A percentile compares a stretch with the other conserved stretches of the same genome.
These are phyloP conservation scores for Tenthredo mesomela DNA, from an alignment of 2,888 invertebrate genomes.

Conservation along the genomic window DNA sequence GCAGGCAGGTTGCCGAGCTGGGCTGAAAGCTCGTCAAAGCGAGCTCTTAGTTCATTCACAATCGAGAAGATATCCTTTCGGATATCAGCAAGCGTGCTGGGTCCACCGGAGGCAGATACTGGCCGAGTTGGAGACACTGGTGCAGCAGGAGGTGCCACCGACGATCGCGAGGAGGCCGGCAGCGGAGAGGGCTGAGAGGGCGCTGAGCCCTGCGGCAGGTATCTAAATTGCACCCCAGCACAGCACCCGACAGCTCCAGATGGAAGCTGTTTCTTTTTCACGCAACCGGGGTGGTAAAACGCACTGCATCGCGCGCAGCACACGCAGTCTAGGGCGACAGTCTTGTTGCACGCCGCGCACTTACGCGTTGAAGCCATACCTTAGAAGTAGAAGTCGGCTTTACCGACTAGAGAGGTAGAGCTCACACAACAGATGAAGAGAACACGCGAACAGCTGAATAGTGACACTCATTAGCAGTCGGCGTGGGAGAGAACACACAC, in stretches of 20 bases:
- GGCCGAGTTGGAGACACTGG: background rate
- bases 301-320: background rate
- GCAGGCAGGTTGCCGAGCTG: background rate
- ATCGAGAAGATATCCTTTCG: too few relatives aligned
- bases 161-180: background rate
- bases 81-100: background rate
- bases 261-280: background rate
- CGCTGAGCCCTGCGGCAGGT: background rate
- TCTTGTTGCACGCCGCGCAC: background rate
- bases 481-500: too few relatives aligned
- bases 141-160: background rate
- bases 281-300: background rate
- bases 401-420: too few relatives aligned
- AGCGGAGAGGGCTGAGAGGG: background rate
- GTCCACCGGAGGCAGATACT: background rate
- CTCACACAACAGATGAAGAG: too few relatives aligned
- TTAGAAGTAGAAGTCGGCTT: too few relatives aligned
- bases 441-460: too few relatives aligned
- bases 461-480: too few relatives aligned
- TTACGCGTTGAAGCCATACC: background rate
- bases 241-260: background rate
- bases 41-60: background rate
- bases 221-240: background rate
- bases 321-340: background rate
- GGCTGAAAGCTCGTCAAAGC: background rate